phyloP scores from a whole-genome alignment of 2,113 vertebrate species.

The Oxygymnocypris stewartii region DNA sequence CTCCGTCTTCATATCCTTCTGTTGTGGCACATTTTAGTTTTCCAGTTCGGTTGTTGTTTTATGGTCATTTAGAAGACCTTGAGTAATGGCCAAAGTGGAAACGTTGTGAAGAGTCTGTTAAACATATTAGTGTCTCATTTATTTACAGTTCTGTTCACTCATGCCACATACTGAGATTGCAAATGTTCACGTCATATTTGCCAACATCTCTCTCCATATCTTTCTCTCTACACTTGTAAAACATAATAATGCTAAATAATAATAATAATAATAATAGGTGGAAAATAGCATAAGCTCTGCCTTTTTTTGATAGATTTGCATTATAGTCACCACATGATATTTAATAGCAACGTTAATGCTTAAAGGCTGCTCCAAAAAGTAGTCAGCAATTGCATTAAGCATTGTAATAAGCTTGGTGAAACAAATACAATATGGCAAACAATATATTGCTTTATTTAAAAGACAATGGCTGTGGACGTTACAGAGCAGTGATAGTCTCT shows the following conservation, averaged over 20 bases:
- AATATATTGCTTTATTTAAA: neutral
- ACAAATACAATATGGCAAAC: neutral
- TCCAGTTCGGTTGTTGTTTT: slow-evolving; percentile 2
- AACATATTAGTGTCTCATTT: slow-evolving; percentile 66
- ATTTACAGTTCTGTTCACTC: slow-evolving; percentile 61
- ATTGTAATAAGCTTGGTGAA: too few species aligned
- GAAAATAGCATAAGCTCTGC: neutral
- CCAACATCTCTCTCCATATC: slow-evolving; percentile 31
- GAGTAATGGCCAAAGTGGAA: slow-evolving; percentile 35
- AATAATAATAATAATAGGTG: neutral
- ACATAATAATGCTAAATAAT: neutral
- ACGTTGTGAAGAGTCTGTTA: slow-evolving; percentile 46
- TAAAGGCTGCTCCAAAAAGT: neutral
- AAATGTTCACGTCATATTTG: slow-evolving; percentile 61
- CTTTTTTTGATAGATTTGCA: neutral
- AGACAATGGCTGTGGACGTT: neutral
- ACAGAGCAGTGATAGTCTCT: too few species aligned
- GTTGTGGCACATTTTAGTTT: slow-evolving; percentile 19
- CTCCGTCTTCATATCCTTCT: slow-evolving; percentile 8
- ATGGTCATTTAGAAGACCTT: neutral
- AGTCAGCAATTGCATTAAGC: neutral
- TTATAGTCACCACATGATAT: neutral
- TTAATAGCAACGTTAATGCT: neutral
- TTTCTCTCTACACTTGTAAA: neutral
- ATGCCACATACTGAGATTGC: slow-evolving; percentile 61